Evolutionary conservation across 2,113 vertebrate genomes (phyloP), one percentile per base, ranked within the genome.

Genomic region (Brevimyrus niger): DNA sequence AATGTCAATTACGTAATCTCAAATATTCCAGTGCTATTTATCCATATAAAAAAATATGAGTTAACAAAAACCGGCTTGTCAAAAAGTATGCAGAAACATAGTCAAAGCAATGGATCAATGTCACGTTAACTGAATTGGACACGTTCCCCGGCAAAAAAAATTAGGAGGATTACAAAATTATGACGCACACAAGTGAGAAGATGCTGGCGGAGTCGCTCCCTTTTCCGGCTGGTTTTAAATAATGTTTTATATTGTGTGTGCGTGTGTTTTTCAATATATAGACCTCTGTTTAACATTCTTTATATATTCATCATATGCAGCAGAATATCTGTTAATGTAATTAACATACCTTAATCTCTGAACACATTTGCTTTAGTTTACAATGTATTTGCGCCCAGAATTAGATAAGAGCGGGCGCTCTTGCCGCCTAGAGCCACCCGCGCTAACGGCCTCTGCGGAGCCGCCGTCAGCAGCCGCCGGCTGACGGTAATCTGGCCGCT

Each of bases 311-410:
- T 51, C 85, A 86, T 53, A 86, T 53, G 27, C 27, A 86, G 11
- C 48, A 51, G 48, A 86, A 86, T 86, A 53, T 50, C 85, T 27
- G 3, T 86, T 50, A 86, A 86, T 86, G 46, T 51, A 51, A 86
- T 86, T 86, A 86, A 86, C 85, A 86, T 21, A 51, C 46, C 48
- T 35, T 86, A 86, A 86, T 86, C 85, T 86, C 85, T 53, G 85
- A 86, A 53, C 44, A 86, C 85, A 86, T 86, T 86, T 86, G 31
- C 85, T 86, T 86, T 86, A 86, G 85, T 86, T 86, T 51, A 48
- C 48, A 31, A 51, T 53, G 48, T 86, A 86, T 86, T 86, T 86
- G 85, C 85, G 27, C 10, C 53, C 44, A 50, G 85, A 86, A 86
- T 86, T 86, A 86, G 85, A 86, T 51, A 51, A 51, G 48, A 86